Conservation (phyloP, 37 sponge, comb jelly and placozoan genomes). For the Cliona cf. orientalis region DNA sequence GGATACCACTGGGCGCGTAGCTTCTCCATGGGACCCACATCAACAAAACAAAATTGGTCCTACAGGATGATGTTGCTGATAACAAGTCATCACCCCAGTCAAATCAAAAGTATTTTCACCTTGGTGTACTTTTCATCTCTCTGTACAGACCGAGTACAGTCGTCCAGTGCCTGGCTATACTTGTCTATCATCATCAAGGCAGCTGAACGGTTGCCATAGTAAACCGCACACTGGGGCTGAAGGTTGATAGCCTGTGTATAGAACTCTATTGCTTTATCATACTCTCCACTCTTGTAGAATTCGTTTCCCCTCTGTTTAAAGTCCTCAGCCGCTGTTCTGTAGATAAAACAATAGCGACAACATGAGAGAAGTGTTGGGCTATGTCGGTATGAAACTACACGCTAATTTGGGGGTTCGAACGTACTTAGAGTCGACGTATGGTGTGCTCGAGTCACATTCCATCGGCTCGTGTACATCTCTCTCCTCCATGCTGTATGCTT, state of each 20-base stretch:
- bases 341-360: no score
- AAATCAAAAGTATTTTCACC: background rate
- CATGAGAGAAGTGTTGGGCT: no score
- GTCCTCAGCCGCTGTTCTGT: no score
- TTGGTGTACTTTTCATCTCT: slow-evolving; percentile 19
- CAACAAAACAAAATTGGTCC: no score
- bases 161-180: slow-evolving; percentile 70
- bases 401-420: no score
- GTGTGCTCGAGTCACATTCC: slow-evolving; percentile 59
- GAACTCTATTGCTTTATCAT: slow-evolving; percentile 60
- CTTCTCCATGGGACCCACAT: no score
- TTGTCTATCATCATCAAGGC: slow-evolving; percentile 81
- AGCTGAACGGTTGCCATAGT: slow-evolving; percentile 87
- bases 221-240: slow-evolving; percentile 62
- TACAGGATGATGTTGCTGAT: background rate
- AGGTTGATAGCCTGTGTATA: slow-evolving; percentile 47
- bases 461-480: no score
- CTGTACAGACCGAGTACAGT: slow-evolving; percentile 48
- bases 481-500: no score
- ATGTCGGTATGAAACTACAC: no score
- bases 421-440: slow-evolving; percentile 59
- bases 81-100: background rate
- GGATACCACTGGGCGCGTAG: no score
- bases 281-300: slow-evolving; percentile 74
- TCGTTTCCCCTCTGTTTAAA: slow-evolving; percentile 74